Base-by-base conservation (phyloP, 2,888 invertebrate genomes). In the Diarsia dahlii region DNA sequence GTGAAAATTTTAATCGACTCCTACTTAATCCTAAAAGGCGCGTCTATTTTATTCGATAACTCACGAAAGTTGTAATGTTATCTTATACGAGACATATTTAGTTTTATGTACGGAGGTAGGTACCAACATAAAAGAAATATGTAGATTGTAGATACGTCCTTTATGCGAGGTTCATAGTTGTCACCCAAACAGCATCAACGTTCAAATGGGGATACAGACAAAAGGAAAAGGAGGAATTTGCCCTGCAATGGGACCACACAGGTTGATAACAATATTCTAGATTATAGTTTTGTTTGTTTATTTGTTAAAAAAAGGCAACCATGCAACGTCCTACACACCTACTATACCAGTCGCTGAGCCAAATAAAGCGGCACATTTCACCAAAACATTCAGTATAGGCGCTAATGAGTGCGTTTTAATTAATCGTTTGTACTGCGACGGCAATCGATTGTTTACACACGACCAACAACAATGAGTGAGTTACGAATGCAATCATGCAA, bases 321-420 rank as follows among this genome's bases (percentile, higher is more conserved):
- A 23, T 23, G 23, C 56, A 13, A 39, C 15, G 6, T 50, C 54
- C 54, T 12, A n/a, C n/a, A 5, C n/a, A 8, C 1, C 18, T 4
- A 76, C 28, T 34, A 66, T 50, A 58, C 15, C 46, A n/a, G 39
- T 23, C 13, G n/a, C 66, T 20, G 20, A 50, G 23, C 18, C 23
- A 39, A 65, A 63, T n/a, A 45, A 39, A 63, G 62, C 48, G n/a
- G 48, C 69, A 67, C 62, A 48, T 74, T 68, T 50, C 58, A 56
- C 15, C 23, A 66, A 81, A 68, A 60, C 63, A 63, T 66, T 58
- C 54, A 82, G 39, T 71, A 45, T 46, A 56, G 67, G 45, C 62
- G 46, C 34, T 85, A 85, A 82, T 82, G 82, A 82, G 78, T 71
- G 52, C 84, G 78, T 78, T 86, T 82, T 82, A 82, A 82, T 82